Evolutionary conservation across 2,113 vertebrate species (phyloP).

Genomic region (Rhinichthys klamathensis): DNA sequence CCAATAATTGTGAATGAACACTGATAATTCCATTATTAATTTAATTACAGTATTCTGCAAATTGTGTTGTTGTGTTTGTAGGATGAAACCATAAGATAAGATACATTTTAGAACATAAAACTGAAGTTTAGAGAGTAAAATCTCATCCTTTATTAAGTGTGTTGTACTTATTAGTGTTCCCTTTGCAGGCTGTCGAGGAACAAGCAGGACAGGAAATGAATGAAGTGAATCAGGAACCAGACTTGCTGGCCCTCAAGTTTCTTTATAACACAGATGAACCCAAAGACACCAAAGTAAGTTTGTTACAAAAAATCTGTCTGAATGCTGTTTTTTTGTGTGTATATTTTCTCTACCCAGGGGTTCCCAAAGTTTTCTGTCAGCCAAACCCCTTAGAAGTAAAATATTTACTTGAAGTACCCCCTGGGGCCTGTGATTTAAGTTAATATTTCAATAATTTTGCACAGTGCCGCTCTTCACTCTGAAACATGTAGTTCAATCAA

Average conservation of each 20-base stretch:
- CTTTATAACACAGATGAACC: slow-evolving; percentile 24
- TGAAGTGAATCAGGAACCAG: slow-evolving; percentile 32
- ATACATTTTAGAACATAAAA: neutral
- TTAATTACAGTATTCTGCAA: neutral
- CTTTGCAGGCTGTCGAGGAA: slow-evolving; percentile 19
- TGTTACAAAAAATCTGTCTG: neutral
- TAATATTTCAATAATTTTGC: neutral
- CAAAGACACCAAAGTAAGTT: slow-evolving; percentile 34
- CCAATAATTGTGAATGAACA: too few species aligned
- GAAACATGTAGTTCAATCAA: too few species aligned
- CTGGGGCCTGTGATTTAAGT: neutral
- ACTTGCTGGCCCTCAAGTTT: slow-evolving; percentile 45
- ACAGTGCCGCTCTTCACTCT: too few species aligned
- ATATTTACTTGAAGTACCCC: neutral
- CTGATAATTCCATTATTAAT: too few species aligned
- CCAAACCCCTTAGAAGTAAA: neutral
- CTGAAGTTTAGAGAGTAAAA: neutral
- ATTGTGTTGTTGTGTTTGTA: neutral
- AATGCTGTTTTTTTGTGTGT: neutral
- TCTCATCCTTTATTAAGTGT: neutral
- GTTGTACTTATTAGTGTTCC: neutral
- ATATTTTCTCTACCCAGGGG: neutral
- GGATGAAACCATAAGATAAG: neutral
- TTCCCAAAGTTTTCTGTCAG: neutral
- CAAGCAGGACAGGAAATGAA: neutral